Evolutionary conservation across 2,797 vertebrate genomes (phyloP).

Genomic region (Glyptemys insculpta): DNA sequence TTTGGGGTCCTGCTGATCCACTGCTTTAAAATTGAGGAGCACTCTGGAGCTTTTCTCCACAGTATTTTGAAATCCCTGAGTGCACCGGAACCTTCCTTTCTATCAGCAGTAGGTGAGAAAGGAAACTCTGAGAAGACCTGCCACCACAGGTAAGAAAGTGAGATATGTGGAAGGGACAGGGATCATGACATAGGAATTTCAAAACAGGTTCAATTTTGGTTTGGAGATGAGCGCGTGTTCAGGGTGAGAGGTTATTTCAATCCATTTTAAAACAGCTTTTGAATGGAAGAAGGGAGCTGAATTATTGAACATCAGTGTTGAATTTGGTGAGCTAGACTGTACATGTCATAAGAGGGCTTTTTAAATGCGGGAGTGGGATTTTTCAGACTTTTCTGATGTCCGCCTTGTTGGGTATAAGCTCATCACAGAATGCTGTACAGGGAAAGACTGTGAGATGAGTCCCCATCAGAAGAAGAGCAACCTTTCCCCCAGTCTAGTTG

Average conservation of each 20-base stretch:
- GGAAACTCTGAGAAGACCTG: background rate
- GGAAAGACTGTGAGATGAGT: constrained; percentile 6
- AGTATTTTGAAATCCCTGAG: background rate
- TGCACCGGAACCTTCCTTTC: background rate
- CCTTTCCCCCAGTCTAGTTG: background rate
- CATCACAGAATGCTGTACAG: constrained; percentile 38
- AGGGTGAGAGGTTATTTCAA: background rate
- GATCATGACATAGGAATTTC: background rate
- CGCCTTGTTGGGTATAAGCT: constrained; percentile 39
- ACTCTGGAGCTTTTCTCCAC: background rate
- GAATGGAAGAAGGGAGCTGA: background rate
- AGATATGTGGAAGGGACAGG: background rate
- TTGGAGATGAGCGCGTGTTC: background rate
- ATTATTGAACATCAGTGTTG: background rate
- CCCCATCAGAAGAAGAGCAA: constrained; percentile 19
- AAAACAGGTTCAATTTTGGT: background rate
- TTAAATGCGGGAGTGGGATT: background rate
- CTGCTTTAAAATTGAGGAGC: background rate
- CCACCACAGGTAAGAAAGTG: background rate
- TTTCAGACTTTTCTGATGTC: constrained; percentile 39
- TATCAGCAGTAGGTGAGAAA: background rate
- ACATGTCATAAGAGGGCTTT: constrained; percentile 46
- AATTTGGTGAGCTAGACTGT: constrained; percentile 17
- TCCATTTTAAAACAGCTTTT: background rate
- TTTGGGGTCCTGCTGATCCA: background rate